These are phyloP conservation scores for Parnassius apollo DNA, from an alignment of 2,888 invertebrate species.

Conservation along the genomic window DNA sequence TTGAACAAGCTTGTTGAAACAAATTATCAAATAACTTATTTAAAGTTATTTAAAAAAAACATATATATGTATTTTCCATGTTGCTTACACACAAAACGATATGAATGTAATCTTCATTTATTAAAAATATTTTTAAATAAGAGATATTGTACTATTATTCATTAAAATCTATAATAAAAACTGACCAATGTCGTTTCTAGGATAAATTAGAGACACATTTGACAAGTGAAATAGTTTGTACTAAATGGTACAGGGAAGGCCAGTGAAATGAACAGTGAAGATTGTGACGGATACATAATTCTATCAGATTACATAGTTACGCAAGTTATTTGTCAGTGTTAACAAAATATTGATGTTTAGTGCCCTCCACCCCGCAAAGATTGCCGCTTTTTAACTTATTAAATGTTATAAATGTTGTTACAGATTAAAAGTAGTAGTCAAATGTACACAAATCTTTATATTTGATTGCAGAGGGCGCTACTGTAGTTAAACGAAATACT, in stretches of 20 bases:
- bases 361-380: conserved; percentile 9
- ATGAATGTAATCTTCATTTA: no score
- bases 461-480: conserved; percentile 2
- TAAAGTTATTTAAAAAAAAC: no score
- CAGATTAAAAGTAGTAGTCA: conserved; percentile 13
- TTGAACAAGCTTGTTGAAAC: not conserved
- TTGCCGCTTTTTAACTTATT: conserved; percentile 16
- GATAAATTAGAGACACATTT: no score
- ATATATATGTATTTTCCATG: no score
- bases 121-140: no score
- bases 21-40: not conserved
- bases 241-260: no score
- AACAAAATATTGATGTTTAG: conserved; percentile 16
- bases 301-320: not conserved
- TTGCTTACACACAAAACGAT: no score
- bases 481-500: not conserved
- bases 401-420: conserved; percentile 22
- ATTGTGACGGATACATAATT: not conserved
- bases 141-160: no score
- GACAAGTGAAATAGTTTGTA: no score
- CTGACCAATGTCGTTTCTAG: no score
- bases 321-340: conserved; percentile 5
- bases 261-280: not conserved
- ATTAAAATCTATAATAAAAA: no score
- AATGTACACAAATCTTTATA: conserved; percentile 15